Evolutionary conservation across 1,140 invertebrate species (phyloP), one percentile per base, ranked within the genome.

Genomic region (Ceratosolen fusciceps): DNA sequence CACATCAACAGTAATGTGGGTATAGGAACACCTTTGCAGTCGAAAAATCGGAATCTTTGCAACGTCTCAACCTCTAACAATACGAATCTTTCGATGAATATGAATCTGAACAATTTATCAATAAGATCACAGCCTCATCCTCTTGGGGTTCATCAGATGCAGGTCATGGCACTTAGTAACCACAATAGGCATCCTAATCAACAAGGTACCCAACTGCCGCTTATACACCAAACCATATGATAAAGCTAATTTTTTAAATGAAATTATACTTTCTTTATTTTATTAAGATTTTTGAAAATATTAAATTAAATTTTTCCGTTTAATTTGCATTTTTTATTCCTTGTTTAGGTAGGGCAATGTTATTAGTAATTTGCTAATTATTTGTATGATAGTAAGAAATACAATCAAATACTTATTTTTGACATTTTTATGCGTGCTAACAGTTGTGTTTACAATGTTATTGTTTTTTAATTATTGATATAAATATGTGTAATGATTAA

Each of bases 41-140:
- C 70, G 56, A 73, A 77, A 79, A 79, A 82, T 81, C 74, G 82
- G 84, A 77, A 85, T 85, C 83, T 49, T 37, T 52, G 34, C 77
- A 65, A 60, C 56, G 9, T 39, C 14, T 5, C 88, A 80, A 83
- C 88, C 82, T 86, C 86, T 89, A 90, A 88, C 86, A 89, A 89
- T 90, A 90, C 89, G 87, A 90, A 90, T 90, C 89, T 90, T 90
- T 90, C 89, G 88, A 90, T 90, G 88, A 90, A 90, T 83, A 85
- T 90, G 85, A 90, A 90, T 87, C 88, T 90, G 86, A 89, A 88
- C 87, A 89, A 90, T 90, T 87, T 90, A 84, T 88, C 88, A 84
- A 85, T 90, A 87, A 87, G 88, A 83, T 90, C 67, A 58, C 39
- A 56, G 26, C 37, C 39, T 70, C 75, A 71, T 29, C 19, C 67